Conservation (phyloP, 2,888 invertebrate genomes). For the Gastracanthus pulcherrimus region DNA sequence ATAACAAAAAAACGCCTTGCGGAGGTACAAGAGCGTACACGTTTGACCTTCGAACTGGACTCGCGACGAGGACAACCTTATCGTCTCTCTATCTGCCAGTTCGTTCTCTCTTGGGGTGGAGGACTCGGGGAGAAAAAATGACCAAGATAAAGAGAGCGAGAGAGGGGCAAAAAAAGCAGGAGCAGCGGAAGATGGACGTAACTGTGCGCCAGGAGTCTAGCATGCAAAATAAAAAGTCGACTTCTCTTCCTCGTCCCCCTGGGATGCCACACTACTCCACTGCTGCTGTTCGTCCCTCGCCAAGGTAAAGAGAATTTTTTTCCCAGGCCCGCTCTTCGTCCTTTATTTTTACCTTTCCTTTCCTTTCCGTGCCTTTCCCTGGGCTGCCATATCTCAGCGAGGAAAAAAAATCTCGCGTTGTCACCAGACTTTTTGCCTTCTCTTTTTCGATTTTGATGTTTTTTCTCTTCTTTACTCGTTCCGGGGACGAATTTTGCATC, state of each 20-base stretch:
- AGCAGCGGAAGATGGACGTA: constrained; percentile 15
- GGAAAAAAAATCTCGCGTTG: background rate
- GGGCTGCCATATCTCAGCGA: background rate
- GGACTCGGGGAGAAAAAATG: background rate
- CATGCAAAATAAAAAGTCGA: constrained; percentile 46
- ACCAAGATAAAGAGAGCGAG: background rate
- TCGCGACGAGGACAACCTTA: constrained; percentile 9
- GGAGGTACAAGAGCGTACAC: too few species aligned
- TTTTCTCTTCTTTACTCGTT: background rate
- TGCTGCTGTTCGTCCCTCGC: background rate
- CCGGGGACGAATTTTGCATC: constrained; percentile 9
- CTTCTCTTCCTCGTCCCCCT: constrained; percentile 6
- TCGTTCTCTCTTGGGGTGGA: constrained; percentile 25
- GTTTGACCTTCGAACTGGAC: constrained; percentile 25
- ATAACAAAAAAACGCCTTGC: background rate
- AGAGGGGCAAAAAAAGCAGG: too few species aligned
- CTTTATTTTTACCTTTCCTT: background rate
- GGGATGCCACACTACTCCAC: constrained; percentile 3
- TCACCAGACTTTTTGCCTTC: background rate
- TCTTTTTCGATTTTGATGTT: background rate
- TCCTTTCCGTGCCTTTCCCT: background rate
- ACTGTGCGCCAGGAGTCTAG: constrained; percentile 2
- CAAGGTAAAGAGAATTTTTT: constrained; percentile 24
- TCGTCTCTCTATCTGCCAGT: background rate
- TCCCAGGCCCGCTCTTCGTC: background rate